Percentiles rank a stretch among this genome's conserved stretches.
Evolutionary conservation across 1,140 invertebrate genomes (phyloP).

Genomic region (Notospermus geniculatus): DNA sequence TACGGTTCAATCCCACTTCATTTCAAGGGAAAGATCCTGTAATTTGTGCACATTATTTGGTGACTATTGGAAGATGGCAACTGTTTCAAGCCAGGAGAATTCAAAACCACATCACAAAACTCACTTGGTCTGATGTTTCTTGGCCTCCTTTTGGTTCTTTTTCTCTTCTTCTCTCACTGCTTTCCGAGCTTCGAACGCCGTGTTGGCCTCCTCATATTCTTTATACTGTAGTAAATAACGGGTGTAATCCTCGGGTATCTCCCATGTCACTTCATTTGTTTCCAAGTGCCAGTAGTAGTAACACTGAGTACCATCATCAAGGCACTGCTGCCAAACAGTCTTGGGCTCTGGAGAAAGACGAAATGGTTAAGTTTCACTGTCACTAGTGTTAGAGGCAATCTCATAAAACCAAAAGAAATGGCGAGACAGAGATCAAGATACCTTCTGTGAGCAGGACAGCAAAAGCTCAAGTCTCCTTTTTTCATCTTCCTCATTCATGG

Average conservation of each 20-base stretch:
- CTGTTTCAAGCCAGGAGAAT: too few species aligned
- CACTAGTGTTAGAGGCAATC: too few species aligned
- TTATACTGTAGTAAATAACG: conserved; percentile 40
- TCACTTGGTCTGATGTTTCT: neutral
- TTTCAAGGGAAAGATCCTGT: too few species aligned
- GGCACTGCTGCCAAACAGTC: conserved; percentile 67
- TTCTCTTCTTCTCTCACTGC: conserved; percentile 29
- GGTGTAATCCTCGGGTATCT: conserved; percentile 63
- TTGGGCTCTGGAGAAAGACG: conserved; percentile 38
- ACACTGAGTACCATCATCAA: conserved; percentile 67
- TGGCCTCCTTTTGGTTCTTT: conserved; percentile 25
- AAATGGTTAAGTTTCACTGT: neutral
- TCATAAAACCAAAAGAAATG: too few species aligned
- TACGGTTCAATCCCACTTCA: too few species aligned
- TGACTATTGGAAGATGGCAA: too few species aligned
- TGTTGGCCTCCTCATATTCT: conserved; percentile 38
- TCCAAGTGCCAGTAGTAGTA: conserved; percentile 73
- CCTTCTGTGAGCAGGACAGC: too few species aligned
- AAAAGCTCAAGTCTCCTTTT: too few species aligned
- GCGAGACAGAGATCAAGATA: too few species aligned
- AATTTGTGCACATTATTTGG: too few species aligned
- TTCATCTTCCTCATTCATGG: too few species aligned
- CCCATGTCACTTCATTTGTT: conserved; percentile 73
- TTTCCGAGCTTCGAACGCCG: conserved; percentile 22
- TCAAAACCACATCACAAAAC: too few species aligned